Evolutionary conservation across 1,140 invertebrate species (phyloP).

Genomic region (Drosophila setifemur): DNA sequence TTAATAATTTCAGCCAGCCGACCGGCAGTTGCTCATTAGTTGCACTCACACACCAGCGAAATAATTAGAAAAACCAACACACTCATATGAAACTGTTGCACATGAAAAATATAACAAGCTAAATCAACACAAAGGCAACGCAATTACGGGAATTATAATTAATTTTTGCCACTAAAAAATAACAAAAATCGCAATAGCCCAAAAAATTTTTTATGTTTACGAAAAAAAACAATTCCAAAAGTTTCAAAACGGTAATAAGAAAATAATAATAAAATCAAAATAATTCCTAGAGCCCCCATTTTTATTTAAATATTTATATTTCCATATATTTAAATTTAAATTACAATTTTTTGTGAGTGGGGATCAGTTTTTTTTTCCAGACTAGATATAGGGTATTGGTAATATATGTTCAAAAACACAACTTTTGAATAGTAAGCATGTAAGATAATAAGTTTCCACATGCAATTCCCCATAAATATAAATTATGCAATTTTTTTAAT

Average conservation of each 20-base stretch:
- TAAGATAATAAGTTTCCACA: no score
- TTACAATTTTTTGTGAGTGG: constrained; percentile 23
- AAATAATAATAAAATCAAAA: background rate
- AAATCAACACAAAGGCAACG: constrained; percentile 14
- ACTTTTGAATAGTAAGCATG: no score
- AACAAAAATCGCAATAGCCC: constrained; percentile 15
- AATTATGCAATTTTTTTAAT: no score
- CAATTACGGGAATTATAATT: constrained; percentile 71
- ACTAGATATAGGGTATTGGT: no score
- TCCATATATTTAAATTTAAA: constrained; percentile 40
- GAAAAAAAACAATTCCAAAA: no score
- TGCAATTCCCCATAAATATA: no score
- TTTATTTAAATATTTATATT: constrained; percentile 68
- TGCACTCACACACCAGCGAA: constrained; percentile 27
- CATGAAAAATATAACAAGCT: constrained; percentile 22
- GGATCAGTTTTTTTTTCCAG: background rate
- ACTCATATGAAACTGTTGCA: constrained; percentile 34
- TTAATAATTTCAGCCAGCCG: constrained; percentile 43
- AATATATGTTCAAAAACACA: no score
- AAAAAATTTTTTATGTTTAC: background rate
- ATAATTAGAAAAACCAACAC: constrained; percentile 39
- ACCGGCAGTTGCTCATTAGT: constrained; percentile 67
- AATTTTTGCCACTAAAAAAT: constrained; percentile 37
- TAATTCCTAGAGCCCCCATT: background rate
- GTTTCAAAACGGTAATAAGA: background rate